Evolutionary conservation across 2,797 vertebrate species (phyloP).

Genomic region (Eulemur coronatus): DNA sequence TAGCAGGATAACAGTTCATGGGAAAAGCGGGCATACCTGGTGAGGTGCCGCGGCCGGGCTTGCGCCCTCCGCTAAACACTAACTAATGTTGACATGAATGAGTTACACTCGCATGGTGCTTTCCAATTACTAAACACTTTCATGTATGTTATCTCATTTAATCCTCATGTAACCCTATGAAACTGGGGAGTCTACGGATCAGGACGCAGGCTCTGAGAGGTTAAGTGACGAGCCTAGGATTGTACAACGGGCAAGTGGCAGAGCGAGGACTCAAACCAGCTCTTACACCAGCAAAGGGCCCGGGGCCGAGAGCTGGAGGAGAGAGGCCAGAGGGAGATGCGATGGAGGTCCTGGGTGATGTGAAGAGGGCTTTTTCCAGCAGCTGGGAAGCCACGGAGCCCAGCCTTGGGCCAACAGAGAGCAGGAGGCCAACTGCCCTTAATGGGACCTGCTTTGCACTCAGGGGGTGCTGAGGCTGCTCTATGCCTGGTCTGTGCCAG

Average conservation of each 20-base stretch:
- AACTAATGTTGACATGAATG: too few species aligned
- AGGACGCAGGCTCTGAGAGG: not conserved
- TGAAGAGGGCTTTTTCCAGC: not conserved
- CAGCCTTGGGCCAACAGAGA: not conserved
- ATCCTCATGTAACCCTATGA: not conserved
- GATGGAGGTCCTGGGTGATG: not conserved
- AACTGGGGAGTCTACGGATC: not conserved
- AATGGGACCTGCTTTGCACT: not conserved
- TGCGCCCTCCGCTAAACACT: not conserved
- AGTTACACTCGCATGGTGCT: accelerated
- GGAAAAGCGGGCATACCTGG: not conserved
- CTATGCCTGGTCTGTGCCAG: not conserved
- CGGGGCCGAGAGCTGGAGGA: not conserved
- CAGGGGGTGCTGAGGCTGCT: not conserved
- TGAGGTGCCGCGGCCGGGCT: not conserved
- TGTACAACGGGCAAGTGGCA: not conserved
- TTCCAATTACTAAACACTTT: not conserved
- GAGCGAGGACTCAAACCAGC: not conserved
- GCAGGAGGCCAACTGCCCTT: not conserved
- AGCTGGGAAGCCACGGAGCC: not conserved
- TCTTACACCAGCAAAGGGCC: not conserved
- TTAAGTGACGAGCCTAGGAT: not conserved
- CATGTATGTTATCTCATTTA: not conserved
- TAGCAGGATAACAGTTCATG: not conserved
- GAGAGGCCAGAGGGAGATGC: not conserved